Percentiles rank a stretch among this genome's conserved stretches.
These are phyloP conservation scores for Sardinella longiceps DNA, from an alignment of 2,797 vertebrate species.

Conservation along the genomic window DNA sequence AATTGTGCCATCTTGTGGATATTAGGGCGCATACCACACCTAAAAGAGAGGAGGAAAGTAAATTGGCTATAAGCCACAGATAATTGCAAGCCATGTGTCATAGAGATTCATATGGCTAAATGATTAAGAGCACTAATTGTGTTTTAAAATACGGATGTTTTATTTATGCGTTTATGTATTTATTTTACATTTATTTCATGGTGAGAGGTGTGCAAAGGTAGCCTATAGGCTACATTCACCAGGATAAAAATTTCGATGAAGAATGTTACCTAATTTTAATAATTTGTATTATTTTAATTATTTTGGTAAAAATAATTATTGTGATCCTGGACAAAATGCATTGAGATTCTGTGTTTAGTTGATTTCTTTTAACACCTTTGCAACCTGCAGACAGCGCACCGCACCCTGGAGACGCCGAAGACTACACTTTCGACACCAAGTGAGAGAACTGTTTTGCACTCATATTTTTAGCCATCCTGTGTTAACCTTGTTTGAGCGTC, in stretches of 20 bases:
- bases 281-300: too few relatives aligned
- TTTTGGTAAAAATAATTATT: background rate
- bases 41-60: background rate
- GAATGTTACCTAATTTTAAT: background rate
- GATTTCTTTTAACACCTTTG: background rate
- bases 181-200: background rate
- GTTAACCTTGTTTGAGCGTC: background rate
- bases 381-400: background rate
- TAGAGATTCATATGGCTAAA: background rate
- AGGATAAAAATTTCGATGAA: background rate
- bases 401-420: background rate
- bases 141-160: too few relatives aligned
- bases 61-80: background rate
- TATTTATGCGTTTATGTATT: too few relatives aligned
- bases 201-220: background rate
- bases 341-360: too few relatives aligned
- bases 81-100: background rate
- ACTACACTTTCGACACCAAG: background rate
- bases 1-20: conserved; percentile 11
- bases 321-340: background rate
- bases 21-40: too few relatives aligned
- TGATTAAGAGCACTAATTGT: background rate
- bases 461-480: background rate
- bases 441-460: background rate
- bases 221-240: background rate